Conservation (phyloP, 2,888 invertebrate species). For the Chelonus formosanus region DNA sequence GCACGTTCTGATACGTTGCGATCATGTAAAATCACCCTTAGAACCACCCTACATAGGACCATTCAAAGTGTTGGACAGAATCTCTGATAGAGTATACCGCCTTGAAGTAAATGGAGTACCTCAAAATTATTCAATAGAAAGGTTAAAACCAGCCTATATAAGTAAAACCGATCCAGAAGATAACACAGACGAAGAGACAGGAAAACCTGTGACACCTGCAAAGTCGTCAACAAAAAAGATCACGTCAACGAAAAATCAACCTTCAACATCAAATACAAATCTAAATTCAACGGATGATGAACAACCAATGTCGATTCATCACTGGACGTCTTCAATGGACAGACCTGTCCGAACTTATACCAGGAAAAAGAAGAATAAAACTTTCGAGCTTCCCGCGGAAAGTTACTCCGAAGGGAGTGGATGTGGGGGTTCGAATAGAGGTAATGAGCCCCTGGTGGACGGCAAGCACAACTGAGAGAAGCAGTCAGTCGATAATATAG, state of each 20-base stretch:
- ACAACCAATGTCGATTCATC: neutral
- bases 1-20: conserved; percentile 32
- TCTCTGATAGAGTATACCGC: conserved; percentile 23
- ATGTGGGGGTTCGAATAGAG: neutral
- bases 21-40: conserved; percentile 28
- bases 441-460: too few species aligned
- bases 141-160: conserved; percentile 25
- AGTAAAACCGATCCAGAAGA: neutral
- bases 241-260: neutral
- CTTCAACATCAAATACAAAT: neutral
- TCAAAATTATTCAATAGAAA: conserved; percentile 20
- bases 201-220: neutral
- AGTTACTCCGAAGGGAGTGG: conserved; percentile 6
- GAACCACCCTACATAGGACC: conserved; percentile 34
- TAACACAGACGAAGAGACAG: neutral
- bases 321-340: conserved; percentile 4
- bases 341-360: neutral
- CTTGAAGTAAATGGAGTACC: conserved; percentile 24
- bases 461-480: too few species aligned
- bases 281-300: too few species aligned
- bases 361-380: neutral
- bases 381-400: neutral
- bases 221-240: too few species aligned
- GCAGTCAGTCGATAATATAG: too few species aligned
- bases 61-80: conserved; percentile 24